phyloP scores from a whole-genome alignment of 2,113 vertebrate genomes.

The human (Homo sapiens) region GRCh38 chr4:150945501-150946000 shows the following conservation, averaged over 20 bases:
- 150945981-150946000: too few relatives aligned
- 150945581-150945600: neutral
- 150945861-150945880: too few relatives aligned
- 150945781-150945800: neutral
- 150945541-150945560: neutral
- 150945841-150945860: too few relatives aligned
- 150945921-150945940: too few relatives aligned
- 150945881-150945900: too few relatives aligned
- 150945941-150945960: too few relatives aligned
- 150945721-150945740: neutral
- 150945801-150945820: neutral
- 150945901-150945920: too few relatives aligned
- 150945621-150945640: neutral
- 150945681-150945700: neutral
- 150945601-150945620: neutral
- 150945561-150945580: neutral
- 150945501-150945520: neutral
- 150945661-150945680: neutral
- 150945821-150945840: too few relatives aligned
- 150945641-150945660: neutral
- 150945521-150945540: neutral
- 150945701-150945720: neutral
- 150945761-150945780: neutral
- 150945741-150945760: neutral
- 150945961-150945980: too few relatives aligned